Evolutionary conservation across 2,888 invertebrate species (phyloP).

Genomic region (Xiphydria camelus): DNA sequence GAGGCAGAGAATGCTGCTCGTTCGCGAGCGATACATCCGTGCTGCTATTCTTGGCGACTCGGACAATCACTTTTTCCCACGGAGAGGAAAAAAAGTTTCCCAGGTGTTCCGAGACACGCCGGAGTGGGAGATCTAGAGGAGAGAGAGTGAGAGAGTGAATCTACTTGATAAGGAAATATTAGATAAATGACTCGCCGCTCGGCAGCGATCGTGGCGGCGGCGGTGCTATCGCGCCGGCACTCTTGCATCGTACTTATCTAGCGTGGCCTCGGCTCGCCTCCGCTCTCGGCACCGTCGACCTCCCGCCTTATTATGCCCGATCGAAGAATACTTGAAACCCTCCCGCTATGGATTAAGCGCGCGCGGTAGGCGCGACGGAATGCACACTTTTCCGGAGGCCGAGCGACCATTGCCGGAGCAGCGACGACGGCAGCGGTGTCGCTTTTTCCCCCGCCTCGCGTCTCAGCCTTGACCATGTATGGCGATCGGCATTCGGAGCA

Average conservation of each 20-base stretch:
- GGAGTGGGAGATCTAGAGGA: conserved; percentile 13
- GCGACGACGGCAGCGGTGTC: conserved; percentile 10
- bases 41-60: conserved; percentile 10
- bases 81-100: conserved; percentile 26
- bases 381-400: conserved; percentile 22
- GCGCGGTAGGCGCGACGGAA: conserved; percentile 10
- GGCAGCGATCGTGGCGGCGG: too few relatives aligned
- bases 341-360: too few relatives aligned
- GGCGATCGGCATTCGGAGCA: conserved; percentile 23
- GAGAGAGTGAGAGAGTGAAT: too few relatives aligned
- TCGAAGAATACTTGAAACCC: too few relatives aligned
- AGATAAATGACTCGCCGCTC: conserved; percentile 52
- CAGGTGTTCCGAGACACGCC: conserved; percentile 37
- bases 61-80: conserved; percentile 35
- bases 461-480: conserved; percentile 19
- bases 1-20: neutral
- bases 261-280: too few relatives aligned
- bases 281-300: too few relatives aligned
- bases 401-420: conserved; percentile 3
- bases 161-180: conserved; percentile 48
- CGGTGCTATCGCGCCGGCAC: too few relatives aligned
- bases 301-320: too few relatives aligned
- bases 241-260: too few relatives aligned
- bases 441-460: neutral
- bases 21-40: neutral